These are phyloP conservation scores for Amblyopsis hoosieri DNA, from an alignment of 2,797 vertebrate species.

Conservation along the genomic window DNA sequence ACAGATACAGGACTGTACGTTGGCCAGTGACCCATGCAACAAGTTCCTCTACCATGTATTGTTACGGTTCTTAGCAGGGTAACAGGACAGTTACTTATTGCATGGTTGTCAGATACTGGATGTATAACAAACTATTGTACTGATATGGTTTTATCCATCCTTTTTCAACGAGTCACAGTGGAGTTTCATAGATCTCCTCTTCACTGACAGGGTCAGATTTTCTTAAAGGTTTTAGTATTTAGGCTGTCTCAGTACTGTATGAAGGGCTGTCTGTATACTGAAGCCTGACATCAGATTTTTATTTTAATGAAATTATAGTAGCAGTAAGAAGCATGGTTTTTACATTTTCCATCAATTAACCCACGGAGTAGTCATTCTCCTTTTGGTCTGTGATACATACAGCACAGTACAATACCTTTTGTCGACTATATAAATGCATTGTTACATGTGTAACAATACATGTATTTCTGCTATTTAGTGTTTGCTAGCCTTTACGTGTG, in stretches of 20 bases:
- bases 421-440: background rate
- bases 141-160: no score
- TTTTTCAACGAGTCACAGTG: no score
- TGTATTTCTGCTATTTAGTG: no score
- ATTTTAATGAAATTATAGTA: background rate
- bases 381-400: background rate
- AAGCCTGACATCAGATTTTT: background rate
- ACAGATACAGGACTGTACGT: constrained; percentile 66
- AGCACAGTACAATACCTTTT: background rate
- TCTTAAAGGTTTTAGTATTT: background rate
- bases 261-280: background rate
- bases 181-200: no score
- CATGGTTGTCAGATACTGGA: no score
- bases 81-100: no score
- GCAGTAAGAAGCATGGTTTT: background rate
- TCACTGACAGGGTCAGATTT: background rate
- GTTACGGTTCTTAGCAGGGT: no score
- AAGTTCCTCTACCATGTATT: constrained; percentile 22
- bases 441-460: no score
- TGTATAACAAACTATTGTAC: no score
- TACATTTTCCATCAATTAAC: background rate
- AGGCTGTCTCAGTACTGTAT: background rate
- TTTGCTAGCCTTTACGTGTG: constrained; percentile 17
- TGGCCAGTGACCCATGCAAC: constrained; percentile 75
- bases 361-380: background rate